phyloP scores from a whole-genome alignment of 2,113 vertebrate species.

The Clarias magur region DNA sequence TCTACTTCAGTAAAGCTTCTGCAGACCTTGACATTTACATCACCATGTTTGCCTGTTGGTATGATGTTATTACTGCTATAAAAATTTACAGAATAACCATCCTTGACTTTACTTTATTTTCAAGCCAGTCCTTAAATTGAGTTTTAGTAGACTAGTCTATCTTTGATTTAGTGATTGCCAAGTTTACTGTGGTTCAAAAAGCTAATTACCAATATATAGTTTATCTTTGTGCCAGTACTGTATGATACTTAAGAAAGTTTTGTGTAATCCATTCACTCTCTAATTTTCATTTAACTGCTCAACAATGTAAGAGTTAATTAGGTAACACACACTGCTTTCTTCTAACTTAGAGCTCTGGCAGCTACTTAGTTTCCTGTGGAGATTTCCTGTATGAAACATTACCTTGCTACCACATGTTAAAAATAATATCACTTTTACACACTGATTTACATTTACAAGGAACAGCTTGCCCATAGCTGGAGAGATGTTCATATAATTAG shows the following conservation, averaged over 20 bases:
- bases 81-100: background rate
- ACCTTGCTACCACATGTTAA: conserved; percentile 36
- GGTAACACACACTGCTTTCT: conserved; percentile 37
- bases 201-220: background rate
- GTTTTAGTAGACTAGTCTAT: background rate
- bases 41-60: background rate
- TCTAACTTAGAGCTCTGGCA: conserved; percentile 32
- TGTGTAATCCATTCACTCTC: conserved; percentile 1
- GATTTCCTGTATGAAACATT: conserved; percentile 48
- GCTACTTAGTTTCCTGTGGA: conserved; percentile 30
- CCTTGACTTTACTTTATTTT: conserved; percentile 7
- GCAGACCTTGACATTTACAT: background rate
- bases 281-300: conserved; percentile 39
- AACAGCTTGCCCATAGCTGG: background rate
- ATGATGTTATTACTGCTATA: conserved; percentile 1
- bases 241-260: conserved; percentile 18
- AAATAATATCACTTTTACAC: conserved; percentile 20
- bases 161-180: background rate
- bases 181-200: conserved; percentile 3
- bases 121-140: background rate
- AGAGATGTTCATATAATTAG: background rate
- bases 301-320: conserved; percentile 29
- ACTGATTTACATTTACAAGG: conserved; percentile 1
- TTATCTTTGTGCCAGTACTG: conserved; percentile 2
- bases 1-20: conserved; percentile 28